A percentile compares a stretch with the other conserved stretches of the same genome.
These are phyloP conservation scores for Urocolius indicus DNA, from an alignment of 2,113 vertebrate species.

Conservation along the genomic window DNA sequence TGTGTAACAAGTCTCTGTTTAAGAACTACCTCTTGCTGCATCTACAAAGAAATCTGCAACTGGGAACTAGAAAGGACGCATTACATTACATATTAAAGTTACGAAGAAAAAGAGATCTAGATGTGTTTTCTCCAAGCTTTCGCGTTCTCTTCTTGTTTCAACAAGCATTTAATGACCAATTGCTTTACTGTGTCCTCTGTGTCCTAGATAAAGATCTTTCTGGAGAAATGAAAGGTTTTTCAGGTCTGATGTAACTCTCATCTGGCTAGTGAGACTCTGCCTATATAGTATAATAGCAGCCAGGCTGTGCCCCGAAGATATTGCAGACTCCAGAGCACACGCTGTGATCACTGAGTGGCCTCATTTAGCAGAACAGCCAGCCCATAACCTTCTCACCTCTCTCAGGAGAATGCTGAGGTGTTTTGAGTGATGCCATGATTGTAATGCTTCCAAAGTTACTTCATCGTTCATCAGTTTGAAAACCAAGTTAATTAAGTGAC, in stretches of 20 bases:
- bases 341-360: background rate
- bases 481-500: constrained; percentile 30
- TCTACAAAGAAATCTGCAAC: background rate
- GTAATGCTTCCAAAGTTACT: constrained; percentile 4
- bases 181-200: background rate
- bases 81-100: background rate
- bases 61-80: background rate
- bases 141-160: background rate
- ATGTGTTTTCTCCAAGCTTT: background rate
- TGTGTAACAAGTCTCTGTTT: background rate
- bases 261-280: background rate
- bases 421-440: constrained; percentile 22
- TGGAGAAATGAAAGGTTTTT: constrained; percentile 25
- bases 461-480: constrained; percentile 36
- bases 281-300: background rate
- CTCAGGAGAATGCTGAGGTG: background rate
- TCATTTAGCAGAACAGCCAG: background rate
- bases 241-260: background rate
- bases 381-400: background rate
- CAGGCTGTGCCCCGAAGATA: background rate
- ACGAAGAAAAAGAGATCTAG: background rate
- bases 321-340: background rate
- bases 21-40: background rate
- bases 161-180: background rate
- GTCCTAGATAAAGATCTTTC: background rate